Conservation (phyloP, 2,113 vertebrate genomes). For the Neolamprologus devosi region DNA sequence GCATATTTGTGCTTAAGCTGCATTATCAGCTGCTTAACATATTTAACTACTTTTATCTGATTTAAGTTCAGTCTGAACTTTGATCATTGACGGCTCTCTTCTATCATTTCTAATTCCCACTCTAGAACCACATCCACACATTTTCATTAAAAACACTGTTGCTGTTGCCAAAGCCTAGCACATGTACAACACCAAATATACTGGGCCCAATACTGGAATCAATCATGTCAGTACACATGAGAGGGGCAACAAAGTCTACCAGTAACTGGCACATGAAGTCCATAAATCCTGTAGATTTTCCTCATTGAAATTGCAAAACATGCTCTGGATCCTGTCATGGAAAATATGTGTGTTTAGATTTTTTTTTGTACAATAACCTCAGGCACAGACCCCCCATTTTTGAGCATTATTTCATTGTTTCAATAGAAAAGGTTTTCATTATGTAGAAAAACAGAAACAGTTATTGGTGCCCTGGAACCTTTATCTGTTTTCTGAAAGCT, state of each 20-base stretch:
- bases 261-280: neutral
- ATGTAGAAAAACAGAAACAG: neutral
- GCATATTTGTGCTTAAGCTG: neutral
- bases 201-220: neutral
- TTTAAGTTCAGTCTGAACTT: neutral
- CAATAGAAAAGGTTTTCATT: neutral
- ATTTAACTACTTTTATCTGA: neutral
- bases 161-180: neutral
- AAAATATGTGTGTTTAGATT: neutral
- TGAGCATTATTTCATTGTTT: neutral
- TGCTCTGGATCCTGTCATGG: neutral
- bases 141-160: neutral
- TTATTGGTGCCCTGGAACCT: neutral
- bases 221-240: fast-evolving
- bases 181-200: neutral
- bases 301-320: neutral
- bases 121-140: neutral
- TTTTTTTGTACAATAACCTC: neutral
- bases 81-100: neutral
- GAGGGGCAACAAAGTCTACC: neutral
- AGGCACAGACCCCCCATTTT: neutral
- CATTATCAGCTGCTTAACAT: neutral
- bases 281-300: neutral
- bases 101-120: neutral
- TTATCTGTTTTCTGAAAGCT: neutral